Conservation (phyloP, 2,113 vertebrate species). For the Sminthopsis crassicaudata region DNA sequence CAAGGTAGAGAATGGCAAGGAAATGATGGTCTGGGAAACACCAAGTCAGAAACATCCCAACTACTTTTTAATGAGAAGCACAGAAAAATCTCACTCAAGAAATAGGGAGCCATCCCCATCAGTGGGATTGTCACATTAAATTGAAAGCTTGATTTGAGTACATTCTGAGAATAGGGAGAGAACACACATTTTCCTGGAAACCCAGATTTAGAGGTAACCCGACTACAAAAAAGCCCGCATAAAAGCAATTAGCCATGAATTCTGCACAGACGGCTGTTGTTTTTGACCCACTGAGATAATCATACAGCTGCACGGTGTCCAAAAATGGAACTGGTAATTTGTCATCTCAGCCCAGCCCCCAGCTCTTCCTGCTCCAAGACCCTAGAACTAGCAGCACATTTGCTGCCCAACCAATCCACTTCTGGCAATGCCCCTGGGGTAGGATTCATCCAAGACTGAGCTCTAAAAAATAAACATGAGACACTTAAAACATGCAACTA, state of each 20-base stretch:
- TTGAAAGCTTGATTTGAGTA: neutral
- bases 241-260: slow-evolving; percentile 7
- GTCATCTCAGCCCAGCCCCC: neutral
- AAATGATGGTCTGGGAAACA: neutral
- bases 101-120: neutral
- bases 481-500: neutral
- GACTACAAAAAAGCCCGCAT: neutral
- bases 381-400: neutral
- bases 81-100: fast-evolving
- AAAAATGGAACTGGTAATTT: slow-evolving; percentile 27
- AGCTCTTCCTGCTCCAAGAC: neutral
- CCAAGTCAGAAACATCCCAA: neutral
- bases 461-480: neutral
- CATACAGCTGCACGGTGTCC: neutral
- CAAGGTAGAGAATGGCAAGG: neutral
- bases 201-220: slow-evolving; percentile 59
- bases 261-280: slow-evolving; percentile 18
- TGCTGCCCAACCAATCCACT: neutral
- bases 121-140: neutral
- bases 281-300: neutral
- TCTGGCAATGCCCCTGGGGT: neutral
- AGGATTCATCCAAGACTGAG: neutral
- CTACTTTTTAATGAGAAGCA: neutral
- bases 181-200: neutral
- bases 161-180: neutral